Evolutionary conservation across 2,888 invertebrate genomes (phyloP), one percentile per base, ranked within the genome.

Genomic region (Mythimna ferrago): DNA sequence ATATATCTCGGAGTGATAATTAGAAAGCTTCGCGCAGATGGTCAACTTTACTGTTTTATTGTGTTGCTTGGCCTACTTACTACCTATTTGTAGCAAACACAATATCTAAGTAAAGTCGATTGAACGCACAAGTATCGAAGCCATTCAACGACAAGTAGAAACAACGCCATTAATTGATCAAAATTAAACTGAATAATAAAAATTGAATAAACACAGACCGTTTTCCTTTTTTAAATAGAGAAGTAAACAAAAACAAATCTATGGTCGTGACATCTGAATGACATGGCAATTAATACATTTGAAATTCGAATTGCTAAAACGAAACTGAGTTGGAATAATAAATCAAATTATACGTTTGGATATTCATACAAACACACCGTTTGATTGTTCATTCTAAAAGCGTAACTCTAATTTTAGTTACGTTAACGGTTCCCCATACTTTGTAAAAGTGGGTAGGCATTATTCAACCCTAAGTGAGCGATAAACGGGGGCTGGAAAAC

Each of bases 381-480:
- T 79, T 62, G 38, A 79, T 84, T 79, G 71, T 78, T 72, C 73
- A 54, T 74, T 84, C 73, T 76, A 78, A 78, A 80, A 76, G 58
- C 75, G 68, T 71, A n/a, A 65, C 57, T 82, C 82, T 85, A 84
- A 79, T 79, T 85, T 85, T 84, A 83, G 82, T 85, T 73, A 32
- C 67, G 68, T 66, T 68, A 71, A 82, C 71, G 68, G 62, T 76
- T 73, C 62, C 62, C 69, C 53, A 67, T 65, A 57, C 68, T 81
- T 57, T n/a, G 48, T 72, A 53, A 66, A 79, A 73, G 68, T 74
- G 81, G 72, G 68, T 80, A 77, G 71, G 74, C 78, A 84, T 86
- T 76, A 86, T 84, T 86, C 83, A 86, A 76, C 80, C 76, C 83
- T 82, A 86, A 86, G 86, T 83, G 86, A 78, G 84, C 84, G 77